Percentiles rank a stretch among this genome's conserved stretches.
Evolutionary conservation across 2,888 invertebrate species (phyloP).

Genomic region (Tipula vernalis): DNA sequence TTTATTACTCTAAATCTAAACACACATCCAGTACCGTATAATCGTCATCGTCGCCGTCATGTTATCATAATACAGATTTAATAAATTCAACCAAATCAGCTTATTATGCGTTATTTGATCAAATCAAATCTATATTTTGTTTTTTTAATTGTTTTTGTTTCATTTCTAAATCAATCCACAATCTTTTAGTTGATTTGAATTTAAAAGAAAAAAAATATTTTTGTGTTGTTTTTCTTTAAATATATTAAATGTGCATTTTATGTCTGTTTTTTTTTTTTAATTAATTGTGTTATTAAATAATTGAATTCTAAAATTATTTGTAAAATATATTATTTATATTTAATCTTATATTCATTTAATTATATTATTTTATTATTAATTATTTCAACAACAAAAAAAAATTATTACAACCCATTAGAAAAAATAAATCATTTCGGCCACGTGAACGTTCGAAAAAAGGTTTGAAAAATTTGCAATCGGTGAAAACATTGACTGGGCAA

Average conservation of each 20-base stretch:
- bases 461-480: conserved; percentile 79
- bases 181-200: background rate
- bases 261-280: conserved; percentile 7
- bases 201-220: background rate
- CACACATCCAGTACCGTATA: background rate
- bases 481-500: conserved; percentile 68
- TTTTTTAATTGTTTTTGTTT: background rate
- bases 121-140: background rate
- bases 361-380: background rate
- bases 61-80: background rate
- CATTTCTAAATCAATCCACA: background rate
- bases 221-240: background rate
- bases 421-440: conserved; percentile 86
- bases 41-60: background rate
- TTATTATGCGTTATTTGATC: background rate
- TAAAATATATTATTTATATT: background rate
- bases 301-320: background rate
- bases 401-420: conserved; percentile 42
- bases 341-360: background rate
- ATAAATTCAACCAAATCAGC: background rate
- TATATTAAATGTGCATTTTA: background rate
- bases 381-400: background rate
- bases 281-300: background rate
- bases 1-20: background rate
- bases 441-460: conserved; percentile 75